Evolutionary conservation across 2,797 vertebrate genomes (phyloP).

Genomic region (Furcifer pardalis): DNA sequence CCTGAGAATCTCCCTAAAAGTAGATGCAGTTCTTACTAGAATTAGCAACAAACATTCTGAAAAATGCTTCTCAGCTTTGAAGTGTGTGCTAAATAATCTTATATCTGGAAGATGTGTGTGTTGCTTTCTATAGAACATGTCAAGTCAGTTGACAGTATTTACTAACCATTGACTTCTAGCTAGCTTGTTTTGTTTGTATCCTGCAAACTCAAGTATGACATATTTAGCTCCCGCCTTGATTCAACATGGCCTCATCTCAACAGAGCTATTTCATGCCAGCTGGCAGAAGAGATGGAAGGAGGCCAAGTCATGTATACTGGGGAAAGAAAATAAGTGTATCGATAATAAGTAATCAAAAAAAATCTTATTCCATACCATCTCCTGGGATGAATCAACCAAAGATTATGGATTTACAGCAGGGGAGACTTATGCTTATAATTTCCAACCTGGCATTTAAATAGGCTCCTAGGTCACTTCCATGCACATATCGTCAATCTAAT

Average conservation of each 20-base stretch:
- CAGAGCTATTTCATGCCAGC: neutral
- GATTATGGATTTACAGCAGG: too few relatives aligned
- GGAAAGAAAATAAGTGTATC: too few relatives aligned
- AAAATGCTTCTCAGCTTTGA: neutral
- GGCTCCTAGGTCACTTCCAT: too few relatives aligned
- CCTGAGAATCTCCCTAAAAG: neutral
- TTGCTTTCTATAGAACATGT: neutral
- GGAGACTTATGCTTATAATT: too few relatives aligned
- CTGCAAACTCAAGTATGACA: neutral
- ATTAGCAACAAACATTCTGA: neutral
- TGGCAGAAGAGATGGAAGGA: too few relatives aligned
- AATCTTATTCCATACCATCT: too few relatives aligned
- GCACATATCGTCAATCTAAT: too few relatives aligned
- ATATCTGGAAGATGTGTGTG: neutral
- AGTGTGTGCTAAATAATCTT: neutral
- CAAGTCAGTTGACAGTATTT: neutral
- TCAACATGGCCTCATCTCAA: neutral
- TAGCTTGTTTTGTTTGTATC: neutral
- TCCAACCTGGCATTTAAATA: too few relatives aligned
- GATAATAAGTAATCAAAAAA: too few relatives aligned
- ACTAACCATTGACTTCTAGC: neutral
- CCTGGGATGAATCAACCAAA: too few relatives aligned
- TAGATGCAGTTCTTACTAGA: neutral
- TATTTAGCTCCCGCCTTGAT: neutral
- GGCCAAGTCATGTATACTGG: too few relatives aligned